Conservation (phyloP, 2,888 invertebrate genomes). For the Blera fallax region DNA sequence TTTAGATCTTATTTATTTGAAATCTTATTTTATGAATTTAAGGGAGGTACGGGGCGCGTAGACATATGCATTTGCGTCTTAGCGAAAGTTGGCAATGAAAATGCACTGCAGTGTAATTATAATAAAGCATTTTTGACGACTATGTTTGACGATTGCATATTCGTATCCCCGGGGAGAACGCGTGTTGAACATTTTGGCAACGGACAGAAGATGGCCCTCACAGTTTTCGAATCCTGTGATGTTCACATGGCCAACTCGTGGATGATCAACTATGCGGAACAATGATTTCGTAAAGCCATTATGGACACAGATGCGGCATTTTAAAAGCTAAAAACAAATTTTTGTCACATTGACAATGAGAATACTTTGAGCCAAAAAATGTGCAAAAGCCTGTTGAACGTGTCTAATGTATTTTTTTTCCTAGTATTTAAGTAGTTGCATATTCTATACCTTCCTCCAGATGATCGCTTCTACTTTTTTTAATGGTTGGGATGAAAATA, state of each 20-base stretch:
- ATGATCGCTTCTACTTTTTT: no score
- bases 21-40: no score
- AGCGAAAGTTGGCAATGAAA: slow-evolving; percentile 29
- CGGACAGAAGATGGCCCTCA: not conserved
- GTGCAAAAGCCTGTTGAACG: not conserved
- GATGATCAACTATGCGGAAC: not conserved
- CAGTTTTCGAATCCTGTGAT: not conserved
- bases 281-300: not conserved
- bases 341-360: not conserved
- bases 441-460: no score
- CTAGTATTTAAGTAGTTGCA: no score
- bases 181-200: not conserved
- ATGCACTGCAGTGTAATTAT: not conserved
- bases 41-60: no score
- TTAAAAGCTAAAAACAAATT: not conserved
- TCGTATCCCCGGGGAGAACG: not conserved
- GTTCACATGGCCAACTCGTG: slow-evolving; percentile 24
- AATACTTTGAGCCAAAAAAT: not conserved
- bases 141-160: not conserved
- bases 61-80: not conserved
- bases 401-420: not conserved
- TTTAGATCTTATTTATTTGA: not conserved
- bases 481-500: not conserved
- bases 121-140: not conserved
- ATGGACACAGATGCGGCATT: not conserved